These are phyloP conservation scores for Callospermophilus lateralis DNA, from an alignment of 2,113 vertebrate species.

Conservation along the genomic window DNA sequence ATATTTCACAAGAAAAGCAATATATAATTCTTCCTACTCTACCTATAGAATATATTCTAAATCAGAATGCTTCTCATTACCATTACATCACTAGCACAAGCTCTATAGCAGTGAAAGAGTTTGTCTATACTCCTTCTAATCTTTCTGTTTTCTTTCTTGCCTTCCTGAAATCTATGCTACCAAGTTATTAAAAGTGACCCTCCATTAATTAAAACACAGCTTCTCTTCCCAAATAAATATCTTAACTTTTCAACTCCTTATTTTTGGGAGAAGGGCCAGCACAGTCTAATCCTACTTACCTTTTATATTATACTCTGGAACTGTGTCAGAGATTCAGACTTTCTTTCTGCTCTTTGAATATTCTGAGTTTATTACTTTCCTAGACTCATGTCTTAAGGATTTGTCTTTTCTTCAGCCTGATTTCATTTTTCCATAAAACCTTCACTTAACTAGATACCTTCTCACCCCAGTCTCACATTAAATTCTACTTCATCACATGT, in stretches of 20 bases:
- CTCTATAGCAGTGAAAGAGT: not conserved
- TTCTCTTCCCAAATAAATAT: constrained; percentile 2
- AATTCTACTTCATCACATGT: not conserved
- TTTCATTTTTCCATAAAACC: not conserved
- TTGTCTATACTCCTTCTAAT: not conserved
- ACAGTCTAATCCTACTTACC: not conserved
- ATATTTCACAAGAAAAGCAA: not conserved
- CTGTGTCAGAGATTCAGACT: not conserved
- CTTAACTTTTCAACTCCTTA: not conserved
- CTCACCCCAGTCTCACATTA: not conserved
- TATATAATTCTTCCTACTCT: not conserved
- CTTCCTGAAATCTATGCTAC: not conserved
- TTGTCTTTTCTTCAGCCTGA: not conserved
- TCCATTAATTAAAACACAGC: not conserved
- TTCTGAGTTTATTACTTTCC: not conserved
- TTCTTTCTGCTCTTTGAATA: not conserved
- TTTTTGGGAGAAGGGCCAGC: not conserved
- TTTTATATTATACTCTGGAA: not conserved
- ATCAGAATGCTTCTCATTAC: not conserved
- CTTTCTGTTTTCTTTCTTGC: not conserved
- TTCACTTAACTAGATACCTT: not conserved
- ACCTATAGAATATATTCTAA: not conserved
- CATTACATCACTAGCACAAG: not conserved
- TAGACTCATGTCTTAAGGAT: not conserved
- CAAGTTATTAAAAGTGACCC: not conserved